Evolutionary conservation across 2,797 vertebrate species (phyloP), one percentile per base, ranked within the genome.

Genomic region (Erethizon dorsatum): DNA sequence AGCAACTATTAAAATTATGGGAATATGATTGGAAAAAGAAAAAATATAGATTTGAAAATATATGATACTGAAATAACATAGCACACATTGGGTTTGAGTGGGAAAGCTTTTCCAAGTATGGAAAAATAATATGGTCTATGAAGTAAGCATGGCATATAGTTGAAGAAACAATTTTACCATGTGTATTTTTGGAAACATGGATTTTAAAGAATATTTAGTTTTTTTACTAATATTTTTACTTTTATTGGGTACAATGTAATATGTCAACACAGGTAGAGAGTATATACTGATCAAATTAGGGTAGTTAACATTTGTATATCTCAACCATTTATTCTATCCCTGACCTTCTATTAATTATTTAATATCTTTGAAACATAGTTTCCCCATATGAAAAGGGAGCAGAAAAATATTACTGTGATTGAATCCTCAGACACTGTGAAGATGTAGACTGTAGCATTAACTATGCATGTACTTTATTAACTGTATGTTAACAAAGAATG

Each of bases 351-450:
- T 3, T 83, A 56, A 54, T 77, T 93, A 75, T 2, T 83, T 69
- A 86, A 14, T 37, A 50, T 63, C 63, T 92, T 65, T 96, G 63
- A 89, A 92, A 94, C 4, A 50, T 26, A 12, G 9, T 94, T 94
- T 83, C 2, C 1, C 28, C 2, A 6, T 93, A 18, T 78, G 47
- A 79, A 63, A 95, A 95, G 57, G 52, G 61, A 54, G 14, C 33
- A 61, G 56, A 54, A n/a, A 24, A 89, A 50, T 37, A 10, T 1
- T 77, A n/a, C 37, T 12, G 20, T 96, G 17, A 59, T 57, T 3
- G 59, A 28, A 24, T 37, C 6, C 41, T 33, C 61, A 56, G 20
- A 79, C 0, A 6, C 3, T 63, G 6, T 52, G 33, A 93, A 31
- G 41, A 20, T 45, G 3, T 61, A 45, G 17, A 88, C 28, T 89